These are phyloP conservation scores for Caenorhabditis japonica DNA, from an alignment of 2,888 invertebrate species.

Conservation along the genomic window DNA sequence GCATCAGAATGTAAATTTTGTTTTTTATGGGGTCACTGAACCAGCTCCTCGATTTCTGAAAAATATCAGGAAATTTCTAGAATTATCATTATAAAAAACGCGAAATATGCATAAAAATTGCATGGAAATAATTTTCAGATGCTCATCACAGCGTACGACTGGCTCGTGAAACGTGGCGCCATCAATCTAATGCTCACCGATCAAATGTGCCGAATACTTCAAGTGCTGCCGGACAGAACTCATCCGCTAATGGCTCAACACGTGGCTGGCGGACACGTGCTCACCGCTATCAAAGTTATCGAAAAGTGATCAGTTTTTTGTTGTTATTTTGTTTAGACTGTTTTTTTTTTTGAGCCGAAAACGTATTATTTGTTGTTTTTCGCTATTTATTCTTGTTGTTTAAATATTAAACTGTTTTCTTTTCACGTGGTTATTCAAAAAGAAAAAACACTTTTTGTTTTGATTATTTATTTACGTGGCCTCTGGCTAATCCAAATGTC, in stretches of 20 bases:
- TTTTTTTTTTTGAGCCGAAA: background rate
- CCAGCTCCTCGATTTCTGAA: background rate
- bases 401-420: too few relatives aligned
- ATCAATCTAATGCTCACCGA: constrained; percentile 84
- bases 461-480: too few relatives aligned
- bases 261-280: constrained; percentile 88
- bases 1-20: constrained; percentile 53
- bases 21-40: too few relatives aligned
- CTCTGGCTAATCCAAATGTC: too few relatives aligned
- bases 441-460: too few relatives aligned
- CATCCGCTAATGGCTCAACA: constrained; percentile 95
- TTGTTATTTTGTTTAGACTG: background rate
- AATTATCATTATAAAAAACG: background rate
- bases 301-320: constrained; percentile 16
- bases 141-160: constrained; percentile 86
- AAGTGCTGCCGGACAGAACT: constrained; percentile 82
- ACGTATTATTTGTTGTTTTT: constrained; percentile 9
- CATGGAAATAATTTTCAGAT: constrained; percentile 81
- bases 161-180: constrained; percentile 83
- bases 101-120: background rate
- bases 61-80: background rate
- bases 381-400: background rate
- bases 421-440: too few relatives aligned
- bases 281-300: constrained; percentile 82
- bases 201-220: constrained; percentile 58